phyloP scores from a whole-genome alignment of 2,888 invertebrate genomes.

The Brenthis ino region DNA sequence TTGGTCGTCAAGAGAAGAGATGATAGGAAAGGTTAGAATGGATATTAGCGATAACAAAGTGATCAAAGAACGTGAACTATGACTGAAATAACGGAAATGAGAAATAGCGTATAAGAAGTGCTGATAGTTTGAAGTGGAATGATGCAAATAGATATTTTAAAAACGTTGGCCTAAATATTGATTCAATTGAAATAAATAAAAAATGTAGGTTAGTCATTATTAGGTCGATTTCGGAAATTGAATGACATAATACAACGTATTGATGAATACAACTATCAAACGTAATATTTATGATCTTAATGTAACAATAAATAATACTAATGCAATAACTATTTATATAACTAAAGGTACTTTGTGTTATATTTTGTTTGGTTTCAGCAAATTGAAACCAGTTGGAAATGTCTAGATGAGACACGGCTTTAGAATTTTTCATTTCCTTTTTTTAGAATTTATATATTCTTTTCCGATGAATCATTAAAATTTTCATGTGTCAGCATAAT shows the following conservation, averaged over 20 bases:
- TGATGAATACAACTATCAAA: too few relatives aligned
- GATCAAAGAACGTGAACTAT: constrained; percentile 5
- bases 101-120: constrained; percentile 6
- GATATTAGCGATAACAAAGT: constrained; percentile 27
- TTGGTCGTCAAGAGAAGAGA: constrained; percentile 76
- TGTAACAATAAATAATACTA: too few relatives aligned
- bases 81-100: constrained; percentile 14
- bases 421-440: too few relatives aligned
- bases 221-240: background rate
- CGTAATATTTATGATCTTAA: too few relatives aligned
- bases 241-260: background rate
- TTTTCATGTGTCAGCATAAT: too few relatives aligned
- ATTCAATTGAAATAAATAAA: background rate
- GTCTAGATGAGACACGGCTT: too few relatives aligned
- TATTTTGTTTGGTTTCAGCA: too few relatives aligned
- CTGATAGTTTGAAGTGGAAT: constrained; percentile 8
- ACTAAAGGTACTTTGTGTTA: too few relatives aligned
- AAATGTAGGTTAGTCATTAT: constrained; percentile 16
- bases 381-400: too few relatives aligned
- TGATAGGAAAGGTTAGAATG: constrained; percentile 62
- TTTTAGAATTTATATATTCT: too few relatives aligned
- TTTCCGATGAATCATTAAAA: too few relatives aligned
- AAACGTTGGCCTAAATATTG: constrained; percentile 10
- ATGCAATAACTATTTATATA: too few relatives aligned
- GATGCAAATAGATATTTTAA: background rate